phyloP scores from a whole-genome alignment of 2,797 vertebrate genomes.

The Trematocara caparti region DNA sequence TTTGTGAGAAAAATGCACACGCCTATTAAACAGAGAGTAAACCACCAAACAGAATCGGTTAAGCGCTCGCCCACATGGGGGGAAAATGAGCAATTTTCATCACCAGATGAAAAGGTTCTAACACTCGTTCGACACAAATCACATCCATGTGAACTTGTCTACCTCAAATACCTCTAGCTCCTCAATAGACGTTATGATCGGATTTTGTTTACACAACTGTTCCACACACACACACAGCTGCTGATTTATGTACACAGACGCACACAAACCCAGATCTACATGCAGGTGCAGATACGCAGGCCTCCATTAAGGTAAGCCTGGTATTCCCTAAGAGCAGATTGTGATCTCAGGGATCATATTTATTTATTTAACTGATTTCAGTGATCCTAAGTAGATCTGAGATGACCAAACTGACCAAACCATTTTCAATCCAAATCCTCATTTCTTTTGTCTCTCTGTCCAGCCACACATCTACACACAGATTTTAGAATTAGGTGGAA shows the following conservation, averaged over 20 bases:
- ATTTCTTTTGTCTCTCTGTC: conserved; percentile 8
- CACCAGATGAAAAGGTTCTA: conserved; percentile 21
- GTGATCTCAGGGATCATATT: conserved; percentile 63
- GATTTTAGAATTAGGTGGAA: not conserved
- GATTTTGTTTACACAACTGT: conserved; percentile 53
- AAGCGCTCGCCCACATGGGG: not conserved
- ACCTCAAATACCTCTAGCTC: conserved; percentile 40
- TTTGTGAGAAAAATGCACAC: not conserved
- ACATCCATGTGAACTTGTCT: conserved; percentile 37
- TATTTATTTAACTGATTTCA: conserved; percentile 70
- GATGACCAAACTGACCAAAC: conserved; percentile 28
- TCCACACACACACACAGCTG: not conserved
- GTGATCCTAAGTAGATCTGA: conserved; percentile 62
- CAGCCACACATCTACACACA: not conserved
- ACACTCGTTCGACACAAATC: conserved; percentile 44
- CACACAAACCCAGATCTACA: not conserved
- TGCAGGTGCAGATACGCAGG: not conserved
- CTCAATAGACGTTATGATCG: conserved; percentile 47
- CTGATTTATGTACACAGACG: not conserved
- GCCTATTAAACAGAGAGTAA: not conserved
- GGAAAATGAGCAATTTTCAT: conserved; percentile 27
- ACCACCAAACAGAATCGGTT: not conserved
- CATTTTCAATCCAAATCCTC: conserved; percentile 6
- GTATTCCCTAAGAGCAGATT: conserved; percentile 55
- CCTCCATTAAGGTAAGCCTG: conserved; percentile 37